phyloP scores from a whole-genome alignment of 1,140 invertebrate species.

The Cydia splendana region DNA sequence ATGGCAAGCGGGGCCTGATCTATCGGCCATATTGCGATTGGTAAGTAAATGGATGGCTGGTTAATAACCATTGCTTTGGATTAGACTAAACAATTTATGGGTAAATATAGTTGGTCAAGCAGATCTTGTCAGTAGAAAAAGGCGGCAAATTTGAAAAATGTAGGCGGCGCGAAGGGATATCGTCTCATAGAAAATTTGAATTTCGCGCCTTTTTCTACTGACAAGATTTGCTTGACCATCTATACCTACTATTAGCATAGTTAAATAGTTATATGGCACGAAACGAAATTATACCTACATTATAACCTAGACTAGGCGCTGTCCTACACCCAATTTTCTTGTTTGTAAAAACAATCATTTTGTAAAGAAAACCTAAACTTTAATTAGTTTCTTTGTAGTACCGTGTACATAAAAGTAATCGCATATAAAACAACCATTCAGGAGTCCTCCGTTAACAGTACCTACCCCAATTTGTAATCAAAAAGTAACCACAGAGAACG shows the following conservation, averaged over 20 bases:
- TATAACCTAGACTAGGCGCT: too few species aligned
- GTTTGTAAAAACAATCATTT: not conserved
- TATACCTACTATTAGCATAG: too few species aligned
- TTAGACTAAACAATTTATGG: constrained; percentile 5
- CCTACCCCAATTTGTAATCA: constrained; percentile 30
- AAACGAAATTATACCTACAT: too few species aligned
- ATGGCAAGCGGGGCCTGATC: constrained; percentile 52
- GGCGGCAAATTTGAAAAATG: too few species aligned
- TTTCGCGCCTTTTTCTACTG: too few species aligned
- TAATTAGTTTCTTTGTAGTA: not conserved
- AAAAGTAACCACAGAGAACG: constrained; percentile 27
- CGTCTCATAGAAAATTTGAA: too few species aligned
- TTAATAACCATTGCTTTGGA: constrained; percentile 14
- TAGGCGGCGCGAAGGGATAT: too few species aligned
- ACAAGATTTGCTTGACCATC: too few species aligned
- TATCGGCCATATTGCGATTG: constrained; percentile 58
- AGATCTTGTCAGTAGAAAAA: too few species aligned
- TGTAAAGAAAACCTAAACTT: not conserved
- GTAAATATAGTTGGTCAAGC: too few species aligned
- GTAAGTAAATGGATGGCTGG: constrained; percentile 12
- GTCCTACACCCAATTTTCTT: too few species aligned
- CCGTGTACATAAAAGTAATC: not conserved
- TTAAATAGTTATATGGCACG: too few species aligned
- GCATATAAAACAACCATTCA: not conserved
- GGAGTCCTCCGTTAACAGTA: not conserved